Conservation (phyloP, 2,113 vertebrate genomes). For the Ceratotherium simum region DNA sequence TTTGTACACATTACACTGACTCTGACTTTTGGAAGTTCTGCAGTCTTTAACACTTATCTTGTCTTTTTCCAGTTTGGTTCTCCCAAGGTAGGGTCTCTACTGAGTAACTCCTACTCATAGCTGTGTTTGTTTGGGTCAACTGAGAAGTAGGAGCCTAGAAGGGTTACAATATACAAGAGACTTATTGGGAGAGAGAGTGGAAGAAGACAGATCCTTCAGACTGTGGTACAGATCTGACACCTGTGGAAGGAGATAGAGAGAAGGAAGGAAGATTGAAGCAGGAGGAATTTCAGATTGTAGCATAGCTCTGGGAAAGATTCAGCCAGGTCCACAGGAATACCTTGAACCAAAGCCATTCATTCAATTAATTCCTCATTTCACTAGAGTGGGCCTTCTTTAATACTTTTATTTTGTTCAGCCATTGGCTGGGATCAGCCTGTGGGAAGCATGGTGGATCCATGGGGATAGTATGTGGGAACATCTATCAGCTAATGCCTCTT, state of each 20-base stretch:
- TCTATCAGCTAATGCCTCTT: neutral
- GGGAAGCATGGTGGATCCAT: neutral
- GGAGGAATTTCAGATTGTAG: neutral
- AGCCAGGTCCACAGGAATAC: neutral
- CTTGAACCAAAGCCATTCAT: neutral
- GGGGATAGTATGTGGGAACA: neutral
- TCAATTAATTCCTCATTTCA: neutral
- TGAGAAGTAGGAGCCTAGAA: neutral
- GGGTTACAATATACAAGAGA: neutral
- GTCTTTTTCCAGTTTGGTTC: neutral
- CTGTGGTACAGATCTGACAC: neutral
- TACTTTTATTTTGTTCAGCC: accelerated
- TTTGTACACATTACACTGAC: neutral
- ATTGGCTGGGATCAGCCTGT: neutral
- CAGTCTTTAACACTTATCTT: neutral
- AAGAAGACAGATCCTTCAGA: neutral
- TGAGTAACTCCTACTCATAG: neutral
- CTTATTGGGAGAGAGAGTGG: neutral
- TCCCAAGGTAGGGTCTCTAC: neutral
- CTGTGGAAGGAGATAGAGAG: neutral
- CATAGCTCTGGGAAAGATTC: neutral
- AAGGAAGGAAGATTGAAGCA: neutral
- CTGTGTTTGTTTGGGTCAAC: neutral
- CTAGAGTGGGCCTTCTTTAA: neutral
- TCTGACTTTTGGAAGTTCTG: neutral